Conservation (phyloP, 2,888 invertebrate genomes). For the Nomada fabriciana region DNA sequence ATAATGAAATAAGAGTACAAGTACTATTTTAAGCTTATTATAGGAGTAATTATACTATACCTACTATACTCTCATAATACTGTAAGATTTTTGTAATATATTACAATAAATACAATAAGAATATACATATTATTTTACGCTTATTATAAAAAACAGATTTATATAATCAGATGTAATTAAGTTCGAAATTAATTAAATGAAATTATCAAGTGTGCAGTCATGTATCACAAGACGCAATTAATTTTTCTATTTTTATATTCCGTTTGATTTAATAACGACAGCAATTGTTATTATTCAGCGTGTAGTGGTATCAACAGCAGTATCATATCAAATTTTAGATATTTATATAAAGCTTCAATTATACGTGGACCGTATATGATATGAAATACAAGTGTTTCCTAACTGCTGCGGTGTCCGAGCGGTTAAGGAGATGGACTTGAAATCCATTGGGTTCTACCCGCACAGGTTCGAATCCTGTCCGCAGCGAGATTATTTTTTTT, state of each 20-base stretch:
- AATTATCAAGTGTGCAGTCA: background rate
- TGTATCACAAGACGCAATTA: too few relatives aligned
- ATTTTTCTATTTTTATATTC: background rate
- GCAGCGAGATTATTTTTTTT: conserved; percentile 76
- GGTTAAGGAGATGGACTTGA: conserved; percentile 84
- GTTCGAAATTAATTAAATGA: background rate
- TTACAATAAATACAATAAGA: too few relatives aligned
- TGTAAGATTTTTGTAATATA: too few relatives aligned
- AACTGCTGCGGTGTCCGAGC: conserved; percentile 84
- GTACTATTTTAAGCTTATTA: too few relatives aligned
- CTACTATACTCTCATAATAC: too few relatives aligned
- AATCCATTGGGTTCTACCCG: conserved; percentile 84
- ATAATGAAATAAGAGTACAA: background rate
- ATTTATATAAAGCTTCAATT: background rate
- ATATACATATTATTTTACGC: too few relatives aligned
- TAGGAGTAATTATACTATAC: too few relatives aligned
- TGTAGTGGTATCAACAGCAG: background rate
- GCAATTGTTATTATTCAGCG: background rate
- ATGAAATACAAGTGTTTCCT: conserved; percentile 22
- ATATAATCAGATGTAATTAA: too few relatives aligned
- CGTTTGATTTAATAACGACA: too few relatives aligned
- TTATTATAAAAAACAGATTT: too few relatives aligned
- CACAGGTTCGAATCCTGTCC: conserved; percentile 84
- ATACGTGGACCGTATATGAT: background rate
- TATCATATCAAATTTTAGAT: background rate